Conservation (phyloP, 1,140 invertebrate species). For the Sweltsa coloradensis region DNA sequence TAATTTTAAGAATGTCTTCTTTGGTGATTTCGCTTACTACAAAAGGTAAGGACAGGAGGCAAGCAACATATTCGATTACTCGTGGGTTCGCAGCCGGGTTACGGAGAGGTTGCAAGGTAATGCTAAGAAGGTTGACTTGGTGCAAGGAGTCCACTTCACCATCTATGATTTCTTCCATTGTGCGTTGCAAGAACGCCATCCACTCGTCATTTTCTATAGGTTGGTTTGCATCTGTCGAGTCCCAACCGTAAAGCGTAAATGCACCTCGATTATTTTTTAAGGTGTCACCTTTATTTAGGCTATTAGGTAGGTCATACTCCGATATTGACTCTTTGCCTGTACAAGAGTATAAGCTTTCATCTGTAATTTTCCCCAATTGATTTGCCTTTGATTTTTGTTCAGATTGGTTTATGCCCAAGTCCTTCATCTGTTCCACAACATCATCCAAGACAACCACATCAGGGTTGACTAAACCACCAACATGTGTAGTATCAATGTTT, state of each 20-base stretch:
- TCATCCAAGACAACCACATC: too few relatives aligned
- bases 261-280: constrained; percentile 18
- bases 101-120: constrained; percentile 54
- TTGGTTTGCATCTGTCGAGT: constrained; percentile 21
- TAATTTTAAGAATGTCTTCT: constrained; percentile 42
- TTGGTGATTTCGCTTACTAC: constrained; percentile 37
- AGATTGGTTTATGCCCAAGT: too few relatives aligned
- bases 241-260: constrained; percentile 19
- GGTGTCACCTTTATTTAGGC: too few relatives aligned
- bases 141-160: constrained; percentile 57
- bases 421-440: too few relatives aligned
- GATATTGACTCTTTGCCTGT: too few relatives aligned
- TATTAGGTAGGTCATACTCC: too few relatives aligned
- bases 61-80: constrained; percentile 53
- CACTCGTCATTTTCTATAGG: constrained; percentile 75
- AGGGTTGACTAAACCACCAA: too few relatives aligned
- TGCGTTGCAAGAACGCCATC: constrained; percentile 48
- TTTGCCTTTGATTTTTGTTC: too few relatives aligned
- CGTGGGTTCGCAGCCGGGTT: constrained; percentile 46
- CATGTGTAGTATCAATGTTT: too few relatives aligned
- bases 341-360: too few relatives aligned
- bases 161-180: constrained; percentile 37
- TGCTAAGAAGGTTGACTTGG: constrained; percentile 57
- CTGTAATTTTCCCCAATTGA: too few relatives aligned
- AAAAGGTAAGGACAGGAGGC: constrained; percentile 55